phyloP scores from a whole-genome alignment of 2,797 vertebrate genomes.

The Neosilurus hyrtlii region DNA sequence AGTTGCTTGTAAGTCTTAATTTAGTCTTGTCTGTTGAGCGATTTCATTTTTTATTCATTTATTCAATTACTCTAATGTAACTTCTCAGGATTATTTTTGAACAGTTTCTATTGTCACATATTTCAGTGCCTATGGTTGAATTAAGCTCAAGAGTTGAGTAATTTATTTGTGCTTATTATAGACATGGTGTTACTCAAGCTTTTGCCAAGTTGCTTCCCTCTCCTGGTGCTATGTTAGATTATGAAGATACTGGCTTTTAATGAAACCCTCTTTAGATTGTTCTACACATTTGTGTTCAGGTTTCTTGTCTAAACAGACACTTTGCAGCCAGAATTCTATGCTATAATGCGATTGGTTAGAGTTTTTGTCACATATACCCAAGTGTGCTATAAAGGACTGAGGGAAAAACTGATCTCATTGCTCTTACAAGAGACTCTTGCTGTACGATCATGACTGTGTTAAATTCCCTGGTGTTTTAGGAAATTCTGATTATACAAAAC shows the following conservation, averaged over 20 bases:
- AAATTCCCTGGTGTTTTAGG: background rate
- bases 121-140: background rate
- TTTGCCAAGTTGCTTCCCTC: background rate
- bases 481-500: background rate
- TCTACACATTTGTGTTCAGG: background rate
- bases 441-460: background rate
- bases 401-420: background rate
- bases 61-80: background rate
- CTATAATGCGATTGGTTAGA: background rate
- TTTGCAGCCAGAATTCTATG: background rate
- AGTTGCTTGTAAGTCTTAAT: conserved; percentile 19
- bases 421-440: background rate
- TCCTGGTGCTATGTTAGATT: background rate
- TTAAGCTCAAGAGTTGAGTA: background rate
- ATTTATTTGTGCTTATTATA: background rate
- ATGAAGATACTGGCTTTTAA: background rate
- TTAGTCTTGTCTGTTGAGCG: background rate
- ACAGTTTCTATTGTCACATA: background rate
- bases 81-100: background rate
- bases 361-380: background rate
- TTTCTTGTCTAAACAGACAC: background rate
- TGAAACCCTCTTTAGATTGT: background rate
- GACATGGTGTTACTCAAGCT: background rate
- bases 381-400: background rate
- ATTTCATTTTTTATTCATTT: background rate